A percentile compares a stretch with the other conserved stretches of the same genome.
Evolutionary conservation across 2,797 vertebrate genomes (phyloP).

Genomic region (Psittacula derbiana): DNA sequence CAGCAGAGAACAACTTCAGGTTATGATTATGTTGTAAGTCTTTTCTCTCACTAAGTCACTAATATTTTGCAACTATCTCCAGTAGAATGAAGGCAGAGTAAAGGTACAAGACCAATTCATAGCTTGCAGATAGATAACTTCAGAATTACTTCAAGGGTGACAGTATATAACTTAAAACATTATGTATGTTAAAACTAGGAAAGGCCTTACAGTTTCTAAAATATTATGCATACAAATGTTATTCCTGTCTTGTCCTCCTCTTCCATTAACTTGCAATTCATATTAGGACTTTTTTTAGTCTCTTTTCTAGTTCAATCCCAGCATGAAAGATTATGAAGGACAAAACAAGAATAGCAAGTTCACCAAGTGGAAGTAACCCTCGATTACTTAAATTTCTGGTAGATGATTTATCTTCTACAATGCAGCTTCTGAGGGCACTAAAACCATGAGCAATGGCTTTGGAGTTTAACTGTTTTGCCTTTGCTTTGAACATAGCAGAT

Average conservation of each 20-base stretch:
- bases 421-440: not conserved
- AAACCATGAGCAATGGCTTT: not conserved
- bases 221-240: not conserved
- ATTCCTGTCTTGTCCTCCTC: not conserved
- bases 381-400: conserved; percentile 23
- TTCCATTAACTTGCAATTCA: not conserved
- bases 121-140: not conserved
- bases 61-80: not conserved
- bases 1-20: not conserved
- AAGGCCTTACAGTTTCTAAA: not conserved
- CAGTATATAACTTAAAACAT: not conserved
- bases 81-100: not conserved
- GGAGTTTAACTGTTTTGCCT: not conserved
- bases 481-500: conserved; percentile 7
- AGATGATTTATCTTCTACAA: conserved; percentile 36
- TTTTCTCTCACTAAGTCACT: not conserved
- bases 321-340: not conserved
- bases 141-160: not conserved
- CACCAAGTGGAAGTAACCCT: not conserved
- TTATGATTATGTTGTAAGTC: not conserved
- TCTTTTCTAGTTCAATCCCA: not conserved
- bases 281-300: not conserved
- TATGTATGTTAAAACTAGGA: not conserved
- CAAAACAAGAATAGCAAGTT: not conserved
- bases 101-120: not conserved